Evolutionary conservation across 2,888 invertebrate species (phyloP).

Genomic region (Bruchidius siliquastri): DNA sequence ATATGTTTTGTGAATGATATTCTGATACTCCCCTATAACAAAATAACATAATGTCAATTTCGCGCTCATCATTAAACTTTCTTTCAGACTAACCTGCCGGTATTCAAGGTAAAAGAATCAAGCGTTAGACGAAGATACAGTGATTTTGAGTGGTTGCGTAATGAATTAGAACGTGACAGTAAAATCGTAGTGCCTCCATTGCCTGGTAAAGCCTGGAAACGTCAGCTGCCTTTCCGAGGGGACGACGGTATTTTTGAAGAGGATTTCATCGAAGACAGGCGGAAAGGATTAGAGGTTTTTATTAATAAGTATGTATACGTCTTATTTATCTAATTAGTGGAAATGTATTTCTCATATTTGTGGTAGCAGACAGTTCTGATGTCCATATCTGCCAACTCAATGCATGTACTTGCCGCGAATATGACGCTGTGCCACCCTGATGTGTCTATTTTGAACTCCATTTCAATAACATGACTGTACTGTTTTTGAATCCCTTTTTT

Average conservation of each 20-base stretch:
- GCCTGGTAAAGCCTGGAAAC: slow-evolving; percentile 97
- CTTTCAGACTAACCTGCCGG: slow-evolving; percentile 96
- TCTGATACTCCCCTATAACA: too few relatives aligned
- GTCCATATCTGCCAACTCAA: too few relatives aligned
- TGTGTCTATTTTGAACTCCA: too few relatives aligned
- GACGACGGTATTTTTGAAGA: slow-evolving; percentile 99
- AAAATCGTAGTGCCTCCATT: slow-evolving; percentile 99
- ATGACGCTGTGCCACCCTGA: too few relatives aligned
- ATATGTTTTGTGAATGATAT: too few relatives aligned
- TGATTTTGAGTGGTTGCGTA: slow-evolving; percentile 99
- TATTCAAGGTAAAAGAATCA: slow-evolving; percentile 99
- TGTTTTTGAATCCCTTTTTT: too few relatives aligned
- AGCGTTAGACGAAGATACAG: slow-evolving; percentile 95
- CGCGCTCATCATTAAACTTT: not conserved
- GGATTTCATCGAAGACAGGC: slow-evolving; percentile 97
- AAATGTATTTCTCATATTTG: too few relatives aligned
- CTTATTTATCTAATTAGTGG: not conserved
- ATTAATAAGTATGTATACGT: slow-evolving; percentile 83
- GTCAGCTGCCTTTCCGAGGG: slow-evolving; percentile 95
- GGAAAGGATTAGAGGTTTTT: slow-evolving; percentile 96
- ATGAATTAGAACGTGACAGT: slow-evolving; percentile 97
- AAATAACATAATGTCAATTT: too few relatives aligned
- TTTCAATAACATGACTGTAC: too few relatives aligned
- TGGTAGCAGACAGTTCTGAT: too few relatives aligned
- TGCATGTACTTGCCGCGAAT: too few relatives aligned